Evolutionary conservation across 2,797 vertebrate genomes (phyloP), one percentile per base, ranked within the genome.

Genomic region (Lagodon rhomboides): DNA sequence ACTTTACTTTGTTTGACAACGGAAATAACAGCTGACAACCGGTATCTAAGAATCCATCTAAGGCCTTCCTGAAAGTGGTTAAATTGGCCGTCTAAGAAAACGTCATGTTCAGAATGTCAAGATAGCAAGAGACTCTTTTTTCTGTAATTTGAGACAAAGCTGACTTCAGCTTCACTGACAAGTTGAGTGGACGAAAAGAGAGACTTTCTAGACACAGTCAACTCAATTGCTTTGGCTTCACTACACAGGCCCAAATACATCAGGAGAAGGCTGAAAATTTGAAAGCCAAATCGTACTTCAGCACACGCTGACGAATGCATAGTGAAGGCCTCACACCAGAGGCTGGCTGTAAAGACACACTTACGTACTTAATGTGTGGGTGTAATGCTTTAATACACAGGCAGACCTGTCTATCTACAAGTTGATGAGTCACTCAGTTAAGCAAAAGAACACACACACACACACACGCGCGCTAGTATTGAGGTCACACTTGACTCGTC

Each of bases 141-240:
- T 66, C 59, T 27, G 13, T 70, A 43, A 76, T 56, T 60, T 73
- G 54, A 71, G 27, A 25, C 68, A 53, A 71, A 82, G 65, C 27
- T 60, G 77, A 87, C 77, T 81, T 86, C 70, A 85, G 77, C 61
- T 64, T 56, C 62, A 68, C 73, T 82, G 88, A 84, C 84, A 86
- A 50, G 51, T 44, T 49, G 80, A 86, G 77, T 76, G 81, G 80
- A 66, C 68, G 65, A 77, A 87, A 80, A 85, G 11, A 84, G 9
- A 69, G 72, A 25, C 34, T 73, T 81, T 81, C 65, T 15, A 82
- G 73, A 84, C 49, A 2, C 53, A 86, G 80, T 89, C 78, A 86
- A 77, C 64, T 78, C 68, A 4, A 86, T 76, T 84, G 53, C 68
- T 84, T 75, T 73, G 75, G 75, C 88, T 86, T 85, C 78, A 73